Percentiles rank a stretch among this genome's conserved stretches.
Evolutionary conservation across 2,888 invertebrate species (phyloP).

Genomic region (Cataglyphis albicans): DNA sequence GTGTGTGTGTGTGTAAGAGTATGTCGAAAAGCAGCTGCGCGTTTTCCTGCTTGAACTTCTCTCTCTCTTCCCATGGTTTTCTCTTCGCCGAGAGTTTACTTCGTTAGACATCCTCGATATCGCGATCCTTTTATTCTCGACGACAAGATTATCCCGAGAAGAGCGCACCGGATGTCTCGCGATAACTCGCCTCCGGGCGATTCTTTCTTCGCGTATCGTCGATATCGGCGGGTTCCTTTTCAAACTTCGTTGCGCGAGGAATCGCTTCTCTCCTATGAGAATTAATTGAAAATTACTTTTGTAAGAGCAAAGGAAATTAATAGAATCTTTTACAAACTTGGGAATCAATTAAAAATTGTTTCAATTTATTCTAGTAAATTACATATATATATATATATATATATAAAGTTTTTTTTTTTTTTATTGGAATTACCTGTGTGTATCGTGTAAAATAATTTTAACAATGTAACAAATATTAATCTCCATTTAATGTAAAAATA

Average conservation of each 20-base stretch:
- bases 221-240: not conserved
- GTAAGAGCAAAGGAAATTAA: not conserved
- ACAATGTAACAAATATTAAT: not conserved
- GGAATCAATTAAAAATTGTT: conserved; percentile 6
- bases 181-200: conserved; percentile 1
- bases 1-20: not conserved
- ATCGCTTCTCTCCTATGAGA: not conserved
- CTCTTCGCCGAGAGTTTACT: conserved; percentile 15
- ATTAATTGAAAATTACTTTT: conserved; percentile 30
- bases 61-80: too few relatives aligned
- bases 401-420: not conserved
- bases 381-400: not conserved
- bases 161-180: not conserved
- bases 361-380: not conserved
- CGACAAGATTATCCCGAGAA: conserved; percentile 30
- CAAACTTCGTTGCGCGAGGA: conserved; percentile 7
- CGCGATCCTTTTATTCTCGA: conserved; percentile 30
- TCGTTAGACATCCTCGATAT: conserved; percentile 33
- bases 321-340: not conserved
- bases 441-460: not conserved
- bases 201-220: not conserved
- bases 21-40: not conserved
- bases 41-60: conserved; percentile 24
- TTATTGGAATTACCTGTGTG: not conserved
- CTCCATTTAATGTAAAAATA: not conserved